A percentile compares a stretch with the other conserved stretches of the same genome.
Conservation (phyloP, 1,140 invertebrate species). For the Rhopalosiphum padi region DNA sequence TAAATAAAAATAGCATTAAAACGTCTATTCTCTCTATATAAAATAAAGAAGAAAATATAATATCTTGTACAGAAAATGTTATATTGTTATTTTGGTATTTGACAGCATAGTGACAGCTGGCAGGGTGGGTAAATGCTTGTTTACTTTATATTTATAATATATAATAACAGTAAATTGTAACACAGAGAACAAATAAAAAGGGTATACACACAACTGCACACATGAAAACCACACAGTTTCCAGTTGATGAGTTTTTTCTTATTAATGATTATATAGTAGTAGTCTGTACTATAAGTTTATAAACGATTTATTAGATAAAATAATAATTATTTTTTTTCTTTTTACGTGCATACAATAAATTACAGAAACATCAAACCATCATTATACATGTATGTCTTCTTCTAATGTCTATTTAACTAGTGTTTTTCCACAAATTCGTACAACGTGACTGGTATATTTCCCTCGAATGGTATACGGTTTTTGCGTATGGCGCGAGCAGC, state of each 20-base stretch:
- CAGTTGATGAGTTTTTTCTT: background rate
- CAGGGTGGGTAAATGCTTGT: background rate
- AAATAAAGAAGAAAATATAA: constrained; percentile 32
- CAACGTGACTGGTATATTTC: constrained; percentile 47
- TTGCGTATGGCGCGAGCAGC: constrained; percentile 78
- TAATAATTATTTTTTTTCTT: constrained; percentile 31
- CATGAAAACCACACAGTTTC: background rate
- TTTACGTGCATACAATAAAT: constrained; percentile 48
- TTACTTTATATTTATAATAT: constrained; percentile 33
- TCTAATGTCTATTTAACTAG: constrained; percentile 41
- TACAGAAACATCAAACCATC: constrained; percentile 56
- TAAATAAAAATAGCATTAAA: constrained; percentile 47
- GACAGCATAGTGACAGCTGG: background rate
- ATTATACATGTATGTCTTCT: constrained; percentile 15
- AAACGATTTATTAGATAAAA: constrained; percentile 46
- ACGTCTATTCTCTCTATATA: constrained; percentile 35
- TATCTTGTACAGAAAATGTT: constrained; percentile 32
- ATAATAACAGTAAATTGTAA: constrained; percentile 11
- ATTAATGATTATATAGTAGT: constrained; percentile 32
- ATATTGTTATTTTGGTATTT: constrained; percentile 19
- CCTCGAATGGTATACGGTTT: constrained; percentile 63
- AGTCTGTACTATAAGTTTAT: constrained; percentile 42
- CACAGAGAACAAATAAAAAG: background rate
- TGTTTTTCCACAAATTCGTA: constrained; percentile 55
- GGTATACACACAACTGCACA: constrained; percentile 18